These are phyloP conservation scores for Zhengitettix transpicula DNA, from an alignment of 2,888 invertebrate species.

Conservation along the genomic window DNA sequence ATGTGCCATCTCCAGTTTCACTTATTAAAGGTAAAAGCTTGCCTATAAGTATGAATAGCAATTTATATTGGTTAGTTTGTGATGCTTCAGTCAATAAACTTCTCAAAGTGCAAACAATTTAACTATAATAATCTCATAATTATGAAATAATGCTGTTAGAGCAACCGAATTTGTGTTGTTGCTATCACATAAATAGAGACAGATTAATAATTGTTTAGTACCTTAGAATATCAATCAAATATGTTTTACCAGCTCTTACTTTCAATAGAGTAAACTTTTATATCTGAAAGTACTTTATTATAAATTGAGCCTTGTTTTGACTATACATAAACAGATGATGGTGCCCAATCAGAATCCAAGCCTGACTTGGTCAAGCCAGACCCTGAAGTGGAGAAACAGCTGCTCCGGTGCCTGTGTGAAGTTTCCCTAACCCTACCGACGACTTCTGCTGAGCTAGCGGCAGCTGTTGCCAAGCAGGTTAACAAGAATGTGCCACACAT, in stretches of 20 bases:
- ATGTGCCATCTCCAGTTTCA: conserved; percentile 11
- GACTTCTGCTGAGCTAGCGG: conserved; percentile 45
- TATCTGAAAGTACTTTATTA: too few species aligned
- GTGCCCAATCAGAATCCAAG: conserved; percentile 12
- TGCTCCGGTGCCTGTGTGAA: conserved; percentile 51
- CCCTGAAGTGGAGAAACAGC: conserved; percentile 42
- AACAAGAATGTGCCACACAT: conserved; percentile 37
- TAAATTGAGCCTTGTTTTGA: not conserved
- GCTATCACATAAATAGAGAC: too few species aligned
- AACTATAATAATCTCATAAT: too few species aligned
- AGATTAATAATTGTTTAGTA: too few species aligned
- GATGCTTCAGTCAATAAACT: too few species aligned
- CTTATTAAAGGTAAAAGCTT: conserved; percentile 7
- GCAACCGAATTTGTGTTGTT: too few species aligned
- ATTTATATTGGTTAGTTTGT: not conserved
- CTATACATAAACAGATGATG: conserved; percentile 13
- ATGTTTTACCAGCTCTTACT: too few species aligned
- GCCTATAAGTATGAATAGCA: not conserved
- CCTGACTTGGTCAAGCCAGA: conserved; percentile 24
- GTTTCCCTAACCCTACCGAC: conserved; percentile 51
- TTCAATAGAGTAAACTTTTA: too few species aligned
- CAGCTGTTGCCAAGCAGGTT: conserved; percentile 33
- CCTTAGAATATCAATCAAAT: too few species aligned
- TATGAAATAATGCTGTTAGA: too few species aligned
- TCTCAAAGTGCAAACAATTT: too few species aligned